phyloP scores from a whole-genome alignment of 2,113 vertebrate genomes.

The Smithornis capensis region DNA sequence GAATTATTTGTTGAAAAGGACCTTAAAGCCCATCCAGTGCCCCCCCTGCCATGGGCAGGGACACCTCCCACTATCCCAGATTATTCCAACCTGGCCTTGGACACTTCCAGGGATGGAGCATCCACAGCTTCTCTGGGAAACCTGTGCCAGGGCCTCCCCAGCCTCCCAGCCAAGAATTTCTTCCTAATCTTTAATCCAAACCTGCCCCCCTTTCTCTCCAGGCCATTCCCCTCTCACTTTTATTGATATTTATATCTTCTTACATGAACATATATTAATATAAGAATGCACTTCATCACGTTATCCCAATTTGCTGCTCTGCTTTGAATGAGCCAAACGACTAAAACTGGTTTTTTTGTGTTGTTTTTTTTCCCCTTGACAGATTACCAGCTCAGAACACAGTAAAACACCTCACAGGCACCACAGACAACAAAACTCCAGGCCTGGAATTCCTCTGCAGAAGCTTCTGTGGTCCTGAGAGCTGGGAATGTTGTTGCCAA shows the following conservation, averaged over 20 bases:
- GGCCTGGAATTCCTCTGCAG: constrained; percentile 5
- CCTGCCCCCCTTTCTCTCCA: background rate
- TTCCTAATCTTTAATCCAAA: background rate
- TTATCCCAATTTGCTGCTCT: background rate
- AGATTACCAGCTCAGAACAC: constrained; percentile 85
- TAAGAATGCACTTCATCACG: background rate
- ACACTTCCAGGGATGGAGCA: background rate
- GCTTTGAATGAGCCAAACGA: background rate
- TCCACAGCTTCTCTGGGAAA: background rate
- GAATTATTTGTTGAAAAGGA: background rate
- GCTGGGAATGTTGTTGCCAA: constrained; percentile 40
- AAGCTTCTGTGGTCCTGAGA: constrained; percentile 36
- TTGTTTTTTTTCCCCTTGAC: background rate
- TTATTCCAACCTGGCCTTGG: background rate
- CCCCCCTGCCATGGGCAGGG: background rate
- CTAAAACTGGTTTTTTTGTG: accelerated
- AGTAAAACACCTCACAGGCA: constrained; percentile 28
- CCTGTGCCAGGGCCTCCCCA: background rate
- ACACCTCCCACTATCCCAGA: background rate
- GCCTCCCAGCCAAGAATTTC: background rate
- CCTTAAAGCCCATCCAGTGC: background rate
- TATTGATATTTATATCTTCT: background rate
- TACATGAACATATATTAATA: background rate
- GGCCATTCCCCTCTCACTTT: background rate
- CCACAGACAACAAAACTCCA: background rate